Percentiles rank a stretch among this genome's conserved stretches.
Conservation (phyloP, 2,888 invertebrate genomes). For the Pachydiplax longipennis region DNA sequence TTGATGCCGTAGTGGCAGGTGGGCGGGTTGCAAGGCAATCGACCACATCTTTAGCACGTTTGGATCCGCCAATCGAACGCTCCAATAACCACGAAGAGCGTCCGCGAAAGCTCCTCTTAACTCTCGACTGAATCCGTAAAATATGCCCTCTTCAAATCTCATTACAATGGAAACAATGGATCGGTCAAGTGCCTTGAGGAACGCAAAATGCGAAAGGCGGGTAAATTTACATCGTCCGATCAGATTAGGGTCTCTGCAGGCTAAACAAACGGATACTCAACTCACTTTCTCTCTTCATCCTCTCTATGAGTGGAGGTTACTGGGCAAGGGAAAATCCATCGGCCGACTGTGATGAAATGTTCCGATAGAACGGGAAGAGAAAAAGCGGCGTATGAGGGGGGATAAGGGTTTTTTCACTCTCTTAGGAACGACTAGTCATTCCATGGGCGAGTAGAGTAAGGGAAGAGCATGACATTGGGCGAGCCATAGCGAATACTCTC, state of each 20-base stretch:
- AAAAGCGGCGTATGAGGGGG: background rate
- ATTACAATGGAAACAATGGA: background rate
- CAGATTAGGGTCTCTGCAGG: background rate
- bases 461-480: background rate
- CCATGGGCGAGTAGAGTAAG: background rate
- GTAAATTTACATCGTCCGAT: background rate
- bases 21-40: background rate
- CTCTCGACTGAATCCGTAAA: background rate
- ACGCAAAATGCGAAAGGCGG: background rate
- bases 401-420: background rate
- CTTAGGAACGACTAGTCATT: background rate
- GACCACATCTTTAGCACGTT: background rate
- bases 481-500: background rate
- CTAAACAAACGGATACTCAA: background rate
- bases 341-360: background rate
- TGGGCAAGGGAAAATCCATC: background rate
- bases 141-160: background rate
- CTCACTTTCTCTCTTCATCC: background rate
- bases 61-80: background rate
- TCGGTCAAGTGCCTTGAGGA: background rate
- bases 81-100: background rate
- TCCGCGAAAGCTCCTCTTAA: background rate
- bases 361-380: background rate
- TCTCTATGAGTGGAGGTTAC: background rate
- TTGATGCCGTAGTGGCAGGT: no score